phyloP scores from a whole-genome alignment of 2,113 vertebrate genomes.

The Psilopsiagon aurifrons region DNA sequence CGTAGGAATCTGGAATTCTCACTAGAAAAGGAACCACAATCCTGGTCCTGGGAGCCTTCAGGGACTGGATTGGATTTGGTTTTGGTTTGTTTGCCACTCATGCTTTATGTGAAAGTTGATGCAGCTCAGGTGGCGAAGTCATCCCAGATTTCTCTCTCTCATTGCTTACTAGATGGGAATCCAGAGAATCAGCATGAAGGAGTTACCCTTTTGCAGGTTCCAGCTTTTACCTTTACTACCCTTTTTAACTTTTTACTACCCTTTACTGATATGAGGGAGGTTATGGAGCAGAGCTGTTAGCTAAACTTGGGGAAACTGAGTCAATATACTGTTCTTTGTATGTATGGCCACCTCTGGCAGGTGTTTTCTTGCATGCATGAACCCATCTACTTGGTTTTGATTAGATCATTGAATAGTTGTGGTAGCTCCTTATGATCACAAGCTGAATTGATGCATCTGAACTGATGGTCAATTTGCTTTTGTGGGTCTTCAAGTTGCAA shows the following conservation, averaged over 20 bases:
- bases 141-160: not conserved
- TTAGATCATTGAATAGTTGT: not conserved
- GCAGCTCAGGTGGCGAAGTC: not conserved
- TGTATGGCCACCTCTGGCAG: not conserved
- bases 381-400: not conserved
- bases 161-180: not conserved
- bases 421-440: not conserved
- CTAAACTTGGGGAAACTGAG: not conserved
- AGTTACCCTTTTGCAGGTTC: not conserved
- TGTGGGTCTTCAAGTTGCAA: not conserved
- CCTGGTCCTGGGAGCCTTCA: not conserved
- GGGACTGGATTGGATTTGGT: not conserved
- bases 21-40: not conserved
- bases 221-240: not conserved
- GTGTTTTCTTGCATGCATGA: not conserved
- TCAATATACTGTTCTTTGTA: not conserved
- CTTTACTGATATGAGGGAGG: not conserved
- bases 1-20: not conserved
- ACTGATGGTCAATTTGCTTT: not conserved
- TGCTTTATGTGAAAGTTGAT: not conserved
- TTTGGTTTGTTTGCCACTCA: not conserved
- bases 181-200: not conserved
- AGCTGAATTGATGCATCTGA: not conserved
- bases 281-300: not conserved
- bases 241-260: not conserved